Percentiles rank a stretch among this genome's conserved stretches.
phyloP scores from a whole-genome alignment of 2,888 invertebrate species.

The Teleiodes luculella region DNA sequence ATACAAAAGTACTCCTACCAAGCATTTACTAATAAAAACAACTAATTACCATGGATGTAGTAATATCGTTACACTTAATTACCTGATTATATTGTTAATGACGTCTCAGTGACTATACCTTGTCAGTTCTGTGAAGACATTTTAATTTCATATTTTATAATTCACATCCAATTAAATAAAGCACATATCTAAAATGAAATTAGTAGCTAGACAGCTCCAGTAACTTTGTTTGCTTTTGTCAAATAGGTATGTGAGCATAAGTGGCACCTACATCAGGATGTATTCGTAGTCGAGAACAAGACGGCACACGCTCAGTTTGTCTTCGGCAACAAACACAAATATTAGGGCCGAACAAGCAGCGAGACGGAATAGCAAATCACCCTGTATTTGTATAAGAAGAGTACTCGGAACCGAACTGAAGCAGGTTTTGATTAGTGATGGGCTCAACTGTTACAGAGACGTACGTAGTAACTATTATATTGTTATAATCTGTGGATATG shows the following conservation, averaged over 20 bases:
- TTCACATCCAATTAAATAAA: no score
- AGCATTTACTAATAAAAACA: no score
- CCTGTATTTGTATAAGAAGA: constrained; percentile 61
- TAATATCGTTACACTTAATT: no score
- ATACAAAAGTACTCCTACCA: no score
- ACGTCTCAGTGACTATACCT: no score
- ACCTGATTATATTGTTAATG: no score
- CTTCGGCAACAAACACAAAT: constrained; percentile 70
- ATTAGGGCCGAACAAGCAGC: constrained; percentile 62
- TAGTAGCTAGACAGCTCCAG: no score
- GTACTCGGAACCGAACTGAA: constrained; percentile 49
- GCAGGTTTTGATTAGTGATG: background rate
- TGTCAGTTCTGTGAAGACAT: no score
- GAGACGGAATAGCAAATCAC: constrained; percentile 72
- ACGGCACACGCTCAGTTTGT: constrained; percentile 57
- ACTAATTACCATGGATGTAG: no score
- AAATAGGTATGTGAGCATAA: constrained; percentile 18
- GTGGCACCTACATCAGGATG: constrained; percentile 32
- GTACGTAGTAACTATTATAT: background rate
- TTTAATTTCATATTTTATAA: no score
- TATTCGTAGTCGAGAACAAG: constrained; percentile 37
- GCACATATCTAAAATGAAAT: no score
- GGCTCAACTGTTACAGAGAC: background rate
- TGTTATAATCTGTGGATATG: no score
- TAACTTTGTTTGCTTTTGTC: background rate